Base-by-base conservation (phyloP, 2,113 vertebrate genomes). In the Sigmodon hispidus region DNA sequence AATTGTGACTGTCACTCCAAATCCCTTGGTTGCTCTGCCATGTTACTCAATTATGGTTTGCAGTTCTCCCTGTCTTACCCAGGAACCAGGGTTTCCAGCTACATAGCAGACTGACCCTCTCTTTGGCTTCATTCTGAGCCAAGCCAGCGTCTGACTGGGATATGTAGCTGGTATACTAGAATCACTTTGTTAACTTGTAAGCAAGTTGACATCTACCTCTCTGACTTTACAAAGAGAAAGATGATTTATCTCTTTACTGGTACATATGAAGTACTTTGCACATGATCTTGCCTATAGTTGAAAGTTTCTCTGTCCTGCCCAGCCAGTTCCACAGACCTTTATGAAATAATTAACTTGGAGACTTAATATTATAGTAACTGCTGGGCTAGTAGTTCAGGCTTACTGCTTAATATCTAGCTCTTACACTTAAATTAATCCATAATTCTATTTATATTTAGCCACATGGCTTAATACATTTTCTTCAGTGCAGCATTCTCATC, bases 171-270 rank as follows among this genome's bases (percentile, higher is more conserved):
- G 67, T 84, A 70, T 83, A 65, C 22, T 72, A 72, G 90, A 81
- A 91, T 22, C 31, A 90, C 40, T 55, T 93, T 40, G 67, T 91
- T 87, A 93, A 75, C 19, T 81, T 96, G 90, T 89, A 43, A 69
- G 85, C 57, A 93, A 93, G 22, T 84, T 96, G 24, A 16, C 59
- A 67, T 72, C 10, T 16, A 81, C n/a, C 4, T 95, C 31, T 63
- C 55, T 93, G 77, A 85, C 93, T 90, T 95, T 65, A 87, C 34
- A 55, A 72, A 16, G 17, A 77, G 1, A 24, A 93, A 21, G 43
- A 29, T 83, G 43, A 70, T 45, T 21, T 59, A 72, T 73, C 83
- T 89, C 17, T 9, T 69, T 77, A 57, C 69, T 67, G 48, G 52
- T 73, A 76, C 24, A 59, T 13, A 36, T 80, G 57, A 80, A 92